Base-by-base conservation (phyloP, 2,797 vertebrate species). In the Premnoplex brunnescens region DNA sequence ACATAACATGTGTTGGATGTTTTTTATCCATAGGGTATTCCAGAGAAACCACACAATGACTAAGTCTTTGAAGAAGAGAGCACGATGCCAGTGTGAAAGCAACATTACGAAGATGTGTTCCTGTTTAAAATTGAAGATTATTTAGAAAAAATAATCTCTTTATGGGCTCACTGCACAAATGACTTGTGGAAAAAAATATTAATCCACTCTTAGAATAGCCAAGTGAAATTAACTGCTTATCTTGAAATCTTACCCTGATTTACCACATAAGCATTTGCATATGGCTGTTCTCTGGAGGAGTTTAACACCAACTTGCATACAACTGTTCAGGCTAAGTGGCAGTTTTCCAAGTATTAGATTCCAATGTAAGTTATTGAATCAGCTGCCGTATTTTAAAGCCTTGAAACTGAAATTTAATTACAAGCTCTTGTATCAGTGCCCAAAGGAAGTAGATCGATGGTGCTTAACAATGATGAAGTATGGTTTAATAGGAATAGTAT, bases 41-140 rank as follows among this genome's bases (percentile, higher is more conserved):
- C 98, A 2, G 99, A 99, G 95, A 99, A 99, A 96, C 98, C 98
- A 52, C 99, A 99, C 96, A 99, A 97, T 58, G 99, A 99, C 94
- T 99, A 98, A 98, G 32, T 36, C 80, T 59, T 68, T 23, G 56
- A 52, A 54, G 92, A 82, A 63, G 32, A 89, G 63, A 69, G 22
- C 88, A 41, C 1, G 3, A 62, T 85, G 91, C 92, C 88, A 91
- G 93, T 56, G 78, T 86, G 84, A 64, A 91, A 95, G 88, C 77
- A 95, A 95, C 87, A 37, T 73, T 73, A 82, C 22, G 56, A 94
- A 96, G 93, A 82, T 20, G 39, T 54, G 72, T 79, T 77, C 56
- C 83, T 95, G 88, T 85, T 87, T 71, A 82, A 89, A 85, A 91
- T 27, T 68, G 96, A 97, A 96, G 96, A 95, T 77, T 87, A 94